Evolutionary conservation across 2,113 vertebrate genomes (phyloP), one percentile per base, ranked within the genome.

Genomic region (Muntiacus muntjak): DNA sequence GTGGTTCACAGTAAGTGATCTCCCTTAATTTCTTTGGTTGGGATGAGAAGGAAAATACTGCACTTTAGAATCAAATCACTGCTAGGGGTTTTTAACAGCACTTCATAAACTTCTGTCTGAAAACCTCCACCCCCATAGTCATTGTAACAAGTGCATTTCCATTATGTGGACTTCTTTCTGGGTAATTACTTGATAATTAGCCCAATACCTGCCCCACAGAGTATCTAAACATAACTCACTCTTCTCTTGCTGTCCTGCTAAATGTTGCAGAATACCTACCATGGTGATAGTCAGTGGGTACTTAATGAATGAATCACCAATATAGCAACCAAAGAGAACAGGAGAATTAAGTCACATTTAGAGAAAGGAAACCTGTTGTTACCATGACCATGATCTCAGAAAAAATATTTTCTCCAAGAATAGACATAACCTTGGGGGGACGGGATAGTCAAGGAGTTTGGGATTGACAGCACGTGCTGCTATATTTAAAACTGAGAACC

Each of bases 41-140:
- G 74, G 45, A 97, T 67, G 47, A 55, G 50, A 97, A 98, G 86
- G 45, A 94, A 95, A 97, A 94, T 33, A 82, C 57, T 71, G 62
- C 92, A 92, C 74, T 97, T 95, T 88, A 91, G 71, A 95, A 76
- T 88, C 57, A 45, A 45, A 95, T 87, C 91, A 79, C 97, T 85
- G 81, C 76, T 95, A 92, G 87, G 74, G 64, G 60, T 87, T 96
- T 95, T 98, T 97, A 98, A 97, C 83, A 71, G 78, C 40, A 86
- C 93, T 97, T 89, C 86, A 89, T 86, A 88, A 97, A 74, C 85
- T 92, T 50, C 40, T 58, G 16, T 55, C 94, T 76, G 28, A n/a
- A 87, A 85, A 91, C 33, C n/a, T 85, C 71, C 45, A 55, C 14
- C 54, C 17, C 64, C 58, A 6, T 33, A 50, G 88, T 67, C 45